phyloP scores from a whole-genome alignment of 2,113 vertebrate species.

The Neolamprologus kungweensis region DNA sequence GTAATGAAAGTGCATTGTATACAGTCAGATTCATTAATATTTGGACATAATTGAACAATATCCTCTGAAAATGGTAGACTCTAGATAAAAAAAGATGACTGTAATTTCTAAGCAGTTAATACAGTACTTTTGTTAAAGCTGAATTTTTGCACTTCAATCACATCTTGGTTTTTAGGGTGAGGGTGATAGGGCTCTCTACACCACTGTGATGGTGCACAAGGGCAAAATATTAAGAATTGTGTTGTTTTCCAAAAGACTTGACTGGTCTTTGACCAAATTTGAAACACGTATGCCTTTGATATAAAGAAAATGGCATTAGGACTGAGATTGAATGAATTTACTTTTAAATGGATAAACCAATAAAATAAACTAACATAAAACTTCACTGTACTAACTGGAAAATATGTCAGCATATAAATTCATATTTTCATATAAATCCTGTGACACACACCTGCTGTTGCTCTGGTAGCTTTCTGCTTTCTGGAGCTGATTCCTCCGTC shows the following conservation, averaged over 20 bases:
- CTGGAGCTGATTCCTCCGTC: conserved; percentile 53
- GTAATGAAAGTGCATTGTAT: not conserved
- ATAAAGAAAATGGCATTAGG: not conserved
- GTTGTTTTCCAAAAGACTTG: not conserved
- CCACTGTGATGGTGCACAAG: not conserved
- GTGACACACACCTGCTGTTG: conserved; percentile 54
- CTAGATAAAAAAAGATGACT: not conserved
- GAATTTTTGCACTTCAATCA: not conserved
- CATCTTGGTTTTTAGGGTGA: not conserved
- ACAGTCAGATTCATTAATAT: not conserved
- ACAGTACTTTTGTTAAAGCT: not conserved
- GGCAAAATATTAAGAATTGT: not conserved
- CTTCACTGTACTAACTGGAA: not conserved
- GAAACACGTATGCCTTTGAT: fast-evolving
- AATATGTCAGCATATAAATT: not conserved
- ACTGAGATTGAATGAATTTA: not conserved
- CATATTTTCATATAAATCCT: not conserved
- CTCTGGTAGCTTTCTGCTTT: conserved; percentile 58
- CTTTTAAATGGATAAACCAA: not conserved
- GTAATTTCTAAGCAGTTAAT: not conserved
- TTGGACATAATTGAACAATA: not conserved
- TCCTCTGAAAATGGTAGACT: not conserved
- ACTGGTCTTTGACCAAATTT: not conserved
- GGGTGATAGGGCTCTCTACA: not conserved
- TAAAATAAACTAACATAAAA: not conserved